phyloP scores from a whole-genome alignment of 2,888 invertebrate genomes.

The Pteria penguin region DNA sequence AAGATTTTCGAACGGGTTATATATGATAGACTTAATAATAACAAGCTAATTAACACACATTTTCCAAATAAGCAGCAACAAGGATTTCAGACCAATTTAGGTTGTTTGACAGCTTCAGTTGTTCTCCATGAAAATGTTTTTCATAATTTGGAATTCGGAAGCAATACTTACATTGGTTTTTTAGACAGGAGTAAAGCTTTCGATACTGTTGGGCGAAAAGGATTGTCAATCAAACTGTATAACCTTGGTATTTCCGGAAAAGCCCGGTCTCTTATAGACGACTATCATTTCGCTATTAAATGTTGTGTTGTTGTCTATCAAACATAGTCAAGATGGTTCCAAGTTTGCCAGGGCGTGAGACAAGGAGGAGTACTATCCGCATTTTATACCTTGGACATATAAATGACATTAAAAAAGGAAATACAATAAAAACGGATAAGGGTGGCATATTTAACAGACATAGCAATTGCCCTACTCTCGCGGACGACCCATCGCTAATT shows the following conservation, averaged over 20 bases:
- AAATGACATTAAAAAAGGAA: neutral
- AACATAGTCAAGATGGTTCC: neutral
- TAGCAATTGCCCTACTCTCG: neutral
- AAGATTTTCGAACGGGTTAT: conserved; percentile 35
- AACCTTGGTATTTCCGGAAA: neutral
- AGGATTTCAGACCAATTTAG: conserved; percentile 23
- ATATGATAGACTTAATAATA: conserved; percentile 1
- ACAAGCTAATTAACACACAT: neutral
- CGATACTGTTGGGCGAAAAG: too few relatives aligned
- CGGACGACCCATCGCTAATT: neutral
- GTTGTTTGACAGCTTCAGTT: conserved; percentile 5
- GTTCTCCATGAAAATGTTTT: conserved; percentile 13
- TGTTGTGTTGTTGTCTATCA: neutral
- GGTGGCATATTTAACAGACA: neutral
- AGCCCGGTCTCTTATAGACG: neutral
- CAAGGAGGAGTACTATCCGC: neutral
- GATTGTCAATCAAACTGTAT: neutral
- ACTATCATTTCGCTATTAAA: neutral
- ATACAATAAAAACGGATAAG: neutral
- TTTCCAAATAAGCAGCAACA: conserved; percentile 39
- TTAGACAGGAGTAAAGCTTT: conserved; percentile 18
- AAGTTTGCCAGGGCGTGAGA: neutral
- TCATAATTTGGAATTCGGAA: neutral
- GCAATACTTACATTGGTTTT: conserved; percentile 8
- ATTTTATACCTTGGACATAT: neutral